These are phyloP conservation scores for Glomeris maerens DNA, from an alignment of 1,140 invertebrate species.

Conservation along the genomic window DNA sequence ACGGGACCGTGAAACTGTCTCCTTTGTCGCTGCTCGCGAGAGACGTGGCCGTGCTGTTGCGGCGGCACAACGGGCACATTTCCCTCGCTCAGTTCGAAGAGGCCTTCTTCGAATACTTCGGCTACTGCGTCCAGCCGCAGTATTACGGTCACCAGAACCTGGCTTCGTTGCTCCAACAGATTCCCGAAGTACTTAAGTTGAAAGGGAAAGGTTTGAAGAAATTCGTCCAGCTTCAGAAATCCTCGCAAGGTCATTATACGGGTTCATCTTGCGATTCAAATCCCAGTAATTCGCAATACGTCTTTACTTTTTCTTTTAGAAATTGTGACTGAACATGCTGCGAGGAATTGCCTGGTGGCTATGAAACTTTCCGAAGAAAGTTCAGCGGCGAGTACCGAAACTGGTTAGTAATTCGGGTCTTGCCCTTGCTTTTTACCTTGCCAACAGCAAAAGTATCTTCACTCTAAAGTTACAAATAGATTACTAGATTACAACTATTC, in stretches of 20 bases:
- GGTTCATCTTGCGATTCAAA: not conserved
- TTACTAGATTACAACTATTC: too few relatives aligned
- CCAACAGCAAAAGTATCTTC: too few relatives aligned
- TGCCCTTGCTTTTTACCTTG: too few relatives aligned
- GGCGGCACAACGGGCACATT: constrained; percentile 37
- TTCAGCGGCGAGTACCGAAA: not conserved
- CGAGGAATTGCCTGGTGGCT: constrained; percentile 1
- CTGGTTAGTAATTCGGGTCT: too few relatives aligned
- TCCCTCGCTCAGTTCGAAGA: constrained; percentile 39
- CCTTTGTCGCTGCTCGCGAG: constrained; percentile 42
- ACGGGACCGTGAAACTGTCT: constrained; percentile 36
- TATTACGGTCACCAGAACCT: constrained; percentile 40
- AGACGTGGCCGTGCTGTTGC: constrained; percentile 40
- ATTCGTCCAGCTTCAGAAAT: constrained; percentile 21
- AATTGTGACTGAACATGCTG: constrained; percentile 1
- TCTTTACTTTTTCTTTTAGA: constrained; percentile 4
- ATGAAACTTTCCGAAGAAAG: not conserved
- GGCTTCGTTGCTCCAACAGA: constrained; percentile 37
- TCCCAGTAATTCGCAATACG: not conserved
- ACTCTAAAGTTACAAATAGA: too few relatives aligned
- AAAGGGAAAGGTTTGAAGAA: constrained; percentile 25
- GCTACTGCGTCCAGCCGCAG: constrained; percentile 37
- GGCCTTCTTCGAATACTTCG: constrained; percentile 39
- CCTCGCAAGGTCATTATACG: constrained; percentile 19
- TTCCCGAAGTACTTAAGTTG: constrained; percentile 40